Evolutionary conservation across 2,113 vertebrate species (phyloP), one percentile per base, ranked within the genome.

Genomic region (Oxyura jamaicensis): DNA sequence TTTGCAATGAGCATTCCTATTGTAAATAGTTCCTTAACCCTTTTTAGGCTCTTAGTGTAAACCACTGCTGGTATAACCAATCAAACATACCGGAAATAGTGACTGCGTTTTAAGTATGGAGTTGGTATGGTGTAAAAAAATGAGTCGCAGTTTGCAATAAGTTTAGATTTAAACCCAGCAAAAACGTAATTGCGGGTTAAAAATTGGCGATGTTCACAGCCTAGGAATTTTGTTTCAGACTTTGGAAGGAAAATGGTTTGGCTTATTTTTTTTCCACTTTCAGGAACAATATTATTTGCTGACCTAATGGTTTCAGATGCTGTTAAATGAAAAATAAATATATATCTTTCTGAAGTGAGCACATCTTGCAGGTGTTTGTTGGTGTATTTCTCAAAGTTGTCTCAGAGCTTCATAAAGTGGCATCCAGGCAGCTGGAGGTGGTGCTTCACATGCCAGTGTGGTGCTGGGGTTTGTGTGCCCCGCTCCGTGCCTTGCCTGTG

Each of bases 331-430:
- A 94, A 95, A 53, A 80, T 66, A 35, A 48, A 26, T 19, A 19
- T 41, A 26, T 19, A 13, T 63, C 50, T 69, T 93, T 82, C 63
- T 92, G 44, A 55, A 92, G 17, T 91, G 86, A 93, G 90, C 69
- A 58, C 80, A 42, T 76, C 85, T 92, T 93, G 92, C 95, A 96
- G 96, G 96, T 95, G 94, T 81, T 95, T 86, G 66, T 94, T 82
- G 55, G 8, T 11, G 8, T 87, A 55, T 84, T 36, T 94, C 73
- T 87, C 1, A 0, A 52, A 88, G 22, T 86, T 88, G 72, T 79
- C 85, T 74, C 75, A 95, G 77, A 63, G 62, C 78, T 76, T 36
- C 50, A 16, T 46, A 12, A 83, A 71, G 63, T 19, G 36, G 19
- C 72, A 90, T 79, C 35, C 62, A 83, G 71, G 6, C 56, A 87